These are phyloP conservation scores for Capromys pilorides DNA, from an alignment of 2,797 vertebrate genomes.

Conservation along the genomic window DNA sequence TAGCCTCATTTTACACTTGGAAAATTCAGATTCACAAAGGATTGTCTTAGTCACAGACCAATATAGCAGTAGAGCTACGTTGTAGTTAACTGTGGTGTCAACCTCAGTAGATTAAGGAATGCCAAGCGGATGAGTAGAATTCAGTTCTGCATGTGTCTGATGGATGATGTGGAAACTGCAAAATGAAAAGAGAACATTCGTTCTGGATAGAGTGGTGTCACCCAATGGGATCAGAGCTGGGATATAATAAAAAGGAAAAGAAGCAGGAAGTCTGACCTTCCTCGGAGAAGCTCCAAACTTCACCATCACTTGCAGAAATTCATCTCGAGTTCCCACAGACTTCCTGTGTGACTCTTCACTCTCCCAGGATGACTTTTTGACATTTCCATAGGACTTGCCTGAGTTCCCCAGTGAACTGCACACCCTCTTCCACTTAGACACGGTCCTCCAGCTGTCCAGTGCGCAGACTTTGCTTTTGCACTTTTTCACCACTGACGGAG, in stretches of 20 bases:
- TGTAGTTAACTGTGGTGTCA: not conserved
- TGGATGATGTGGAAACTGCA: not conserved
- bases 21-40: not conserved
- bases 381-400: not conserved
- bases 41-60: not conserved
- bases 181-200: not conserved
- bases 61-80: not conserved
- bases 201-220: not conserved
- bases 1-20: not conserved
- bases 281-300: not conserved
- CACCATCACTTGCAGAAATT: not conserved
- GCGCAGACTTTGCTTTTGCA: not conserved
- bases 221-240: not conserved
- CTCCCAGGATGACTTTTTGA: not conserved
- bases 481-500: not conserved
- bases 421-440: not conserved
- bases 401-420: not conserved
- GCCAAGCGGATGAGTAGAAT: not conserved
- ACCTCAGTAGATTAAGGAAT: not conserved
- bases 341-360: not conserved
- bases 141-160: not conserved
- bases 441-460: not conserved
- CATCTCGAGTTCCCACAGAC: not conserved
- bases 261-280: not conserved
- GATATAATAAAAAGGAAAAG: not conserved